Base-by-base conservation (phyloP, 2,113 vertebrate species). In the Psittacula cyanocephala region DNA sequence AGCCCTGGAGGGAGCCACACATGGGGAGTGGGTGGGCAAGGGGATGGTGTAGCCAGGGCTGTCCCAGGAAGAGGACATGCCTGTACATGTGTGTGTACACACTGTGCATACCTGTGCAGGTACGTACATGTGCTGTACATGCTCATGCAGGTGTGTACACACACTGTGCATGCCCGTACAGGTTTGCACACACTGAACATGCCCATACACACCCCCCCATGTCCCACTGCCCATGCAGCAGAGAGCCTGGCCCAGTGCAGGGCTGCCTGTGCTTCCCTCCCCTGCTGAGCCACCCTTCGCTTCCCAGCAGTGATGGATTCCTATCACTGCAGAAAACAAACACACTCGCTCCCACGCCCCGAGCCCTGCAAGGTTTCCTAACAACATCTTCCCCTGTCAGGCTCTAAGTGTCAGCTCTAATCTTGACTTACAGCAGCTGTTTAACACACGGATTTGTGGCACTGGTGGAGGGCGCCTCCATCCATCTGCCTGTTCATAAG, bases 41-140 rank as follows among this genome's bases (percentile, higher is more conserved):
- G 63, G 35, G 65, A 20, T 2, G 7, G 17, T 4, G 46, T 47
- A 60, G 37, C 11, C 9, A 11, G 68, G 39, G 69, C 27, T 39
- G 71, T 16, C 46, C 46, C 70, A 22, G 63, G 33, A 24, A 17
- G 18, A 29, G 57, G 22, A 59, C 43, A 59, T 7, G 13, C 63
- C 41, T 4, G 16, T 3, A 6, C 50, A 39, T 12, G 46, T 29
- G 49, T 63, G 55, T 50, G 27, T 20, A n/a, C 6, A 7, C 2
- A 5, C 9, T 50, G n/a, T 27, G 17, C 69, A 10, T 7, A 9
- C 9, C 24, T 10, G 2, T 19, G 25, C 23, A 25, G 9, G 14
- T 6, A 5, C 22, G n/a, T 3, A 29, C 25, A 10, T 4, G 5
- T 0, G 7, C 2, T 8, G 4, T 31, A 16, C 35, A 29, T 22